Base-by-base conservation (phyloP, 2,888 invertebrate genomes). In the Spicauda simplicius region DNA sequence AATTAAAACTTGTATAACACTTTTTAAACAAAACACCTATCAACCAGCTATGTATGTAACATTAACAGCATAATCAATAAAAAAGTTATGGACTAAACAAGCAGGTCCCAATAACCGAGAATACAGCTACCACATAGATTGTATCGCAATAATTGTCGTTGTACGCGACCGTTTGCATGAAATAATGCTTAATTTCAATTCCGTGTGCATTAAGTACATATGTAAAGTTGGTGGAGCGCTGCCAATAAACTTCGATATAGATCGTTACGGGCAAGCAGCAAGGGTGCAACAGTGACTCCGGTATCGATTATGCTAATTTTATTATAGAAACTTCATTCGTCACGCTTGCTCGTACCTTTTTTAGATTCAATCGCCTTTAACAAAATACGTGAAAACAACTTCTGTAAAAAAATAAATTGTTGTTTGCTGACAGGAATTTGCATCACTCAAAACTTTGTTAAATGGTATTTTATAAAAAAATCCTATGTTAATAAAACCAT, bases 241-340 rank as follows among this genome's bases (percentile, higher is more conserved):
- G 86, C 87, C 89, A 89, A 88, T 90, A 89, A 89, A 88, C 79
- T 87, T 86, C 77, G 81, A 82, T 83, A 82, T 77, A 80, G 76
- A 81, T 81, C 82, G 83, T 82, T 79, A 78, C 82, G 74, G 72
- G 71, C 63, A 75, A 71, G 55, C 68, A 61, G 72, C 69, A 65
- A 71, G 69, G 74, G 87, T 87, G 87, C 87, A 87, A 77, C 82
- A 78, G 81, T 85, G 80, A 83, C 80, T 85, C 77, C 81, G 70
- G 79, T 87, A 91, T 92, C 85, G 91, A 91, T 92, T 92, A 93
- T 91, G 92, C 78, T 86, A 90, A 92, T 92, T 89, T 91, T 91
- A 91, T 87, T 87, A 86, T 82, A 80, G 81, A 86, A 87, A 86
- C 86, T 87, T 84, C 82, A 85, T 86, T 87, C 84, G 85, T 85